A percentile compares a stretch with the other conserved stretches of the same genome.
phyloP scores from a whole-genome alignment of 2,797 vertebrate species.

The Toxotes lorentzi region DNA sequence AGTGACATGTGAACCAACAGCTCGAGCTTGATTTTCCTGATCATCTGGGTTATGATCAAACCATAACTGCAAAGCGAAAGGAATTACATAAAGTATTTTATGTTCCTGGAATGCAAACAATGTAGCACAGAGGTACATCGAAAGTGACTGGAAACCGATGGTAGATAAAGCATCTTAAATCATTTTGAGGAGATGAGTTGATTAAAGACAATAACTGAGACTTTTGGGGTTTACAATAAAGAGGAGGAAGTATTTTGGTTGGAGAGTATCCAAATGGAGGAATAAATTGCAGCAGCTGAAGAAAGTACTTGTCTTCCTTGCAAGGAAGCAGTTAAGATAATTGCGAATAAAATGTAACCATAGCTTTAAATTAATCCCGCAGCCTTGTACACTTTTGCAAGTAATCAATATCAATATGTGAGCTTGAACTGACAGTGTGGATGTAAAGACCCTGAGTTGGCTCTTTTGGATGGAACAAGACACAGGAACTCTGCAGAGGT shows the following conservation, averaged over 20 bases:
- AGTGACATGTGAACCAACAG: background rate
- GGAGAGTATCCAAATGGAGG: background rate
- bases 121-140: too few relatives aligned
- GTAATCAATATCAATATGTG: background rate
- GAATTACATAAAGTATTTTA: too few relatives aligned
- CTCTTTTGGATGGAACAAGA: background rate
- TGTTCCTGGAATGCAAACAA: background rate
- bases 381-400: background rate
- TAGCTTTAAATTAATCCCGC: background rate
- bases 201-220: background rate
- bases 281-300: background rate
- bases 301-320: background rate
- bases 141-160: background rate
- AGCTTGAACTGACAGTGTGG: background rate
- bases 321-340: constrained; percentile 4
- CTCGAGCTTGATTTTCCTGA: rapidly evolving
- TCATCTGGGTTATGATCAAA: background rate
- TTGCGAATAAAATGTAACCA: background rate
- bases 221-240: background rate
- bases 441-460: background rate
- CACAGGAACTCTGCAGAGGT: background rate
- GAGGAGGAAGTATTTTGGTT: background rate
- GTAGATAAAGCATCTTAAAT: background rate
- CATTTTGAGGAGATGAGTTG: background rate
- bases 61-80: background rate